These are phyloP conservation scores for Thera obeliscata DNA, from an alignment of 2,888 invertebrate species.

Conservation along the genomic window DNA sequence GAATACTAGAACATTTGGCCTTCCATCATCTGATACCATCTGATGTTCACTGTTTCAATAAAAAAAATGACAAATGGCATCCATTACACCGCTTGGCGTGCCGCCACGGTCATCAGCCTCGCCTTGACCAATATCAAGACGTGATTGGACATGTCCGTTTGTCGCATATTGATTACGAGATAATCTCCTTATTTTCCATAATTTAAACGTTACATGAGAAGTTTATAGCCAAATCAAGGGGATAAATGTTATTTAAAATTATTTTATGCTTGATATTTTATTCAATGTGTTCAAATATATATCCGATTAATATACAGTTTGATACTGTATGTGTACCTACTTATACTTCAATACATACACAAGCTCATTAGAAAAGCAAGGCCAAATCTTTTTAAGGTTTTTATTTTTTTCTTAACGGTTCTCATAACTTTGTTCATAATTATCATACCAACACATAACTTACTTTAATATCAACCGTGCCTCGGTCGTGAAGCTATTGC, in stretches of 20 bases:
- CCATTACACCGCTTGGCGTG: constrained; percentile 72
- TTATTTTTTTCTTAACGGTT: no score
- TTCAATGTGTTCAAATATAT: not conserved
- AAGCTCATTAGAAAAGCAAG: no score
- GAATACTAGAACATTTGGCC: no score
- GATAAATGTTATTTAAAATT: not conserved
- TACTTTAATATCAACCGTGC: no score
- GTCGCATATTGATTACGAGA: constrained; percentile 65
- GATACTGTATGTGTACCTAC: not conserved
- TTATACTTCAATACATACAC: no score
- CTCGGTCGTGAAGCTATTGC: no score
- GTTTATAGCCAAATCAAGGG: constrained; percentile 22
- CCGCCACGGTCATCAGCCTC: constrained; percentile 75
- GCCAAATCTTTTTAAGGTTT: no score
- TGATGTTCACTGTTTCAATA: constrained; percentile 61
- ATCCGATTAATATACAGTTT: not conserved
- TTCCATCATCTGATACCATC: no score
- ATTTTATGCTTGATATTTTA: not conserved
- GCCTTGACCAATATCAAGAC: constrained; percentile 79
- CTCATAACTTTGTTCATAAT: no score
- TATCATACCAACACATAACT: no score
- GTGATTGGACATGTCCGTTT: constrained; percentile 63
- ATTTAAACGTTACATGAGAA: constrained; percentile 42
- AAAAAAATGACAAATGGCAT: constrained; percentile 70
- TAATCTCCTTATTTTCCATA: constrained; percentile 56